Evolutionary conservation across 2,888 invertebrate genomes (phyloP).

Genomic region (Pachydiplax longipennis): DNA sequence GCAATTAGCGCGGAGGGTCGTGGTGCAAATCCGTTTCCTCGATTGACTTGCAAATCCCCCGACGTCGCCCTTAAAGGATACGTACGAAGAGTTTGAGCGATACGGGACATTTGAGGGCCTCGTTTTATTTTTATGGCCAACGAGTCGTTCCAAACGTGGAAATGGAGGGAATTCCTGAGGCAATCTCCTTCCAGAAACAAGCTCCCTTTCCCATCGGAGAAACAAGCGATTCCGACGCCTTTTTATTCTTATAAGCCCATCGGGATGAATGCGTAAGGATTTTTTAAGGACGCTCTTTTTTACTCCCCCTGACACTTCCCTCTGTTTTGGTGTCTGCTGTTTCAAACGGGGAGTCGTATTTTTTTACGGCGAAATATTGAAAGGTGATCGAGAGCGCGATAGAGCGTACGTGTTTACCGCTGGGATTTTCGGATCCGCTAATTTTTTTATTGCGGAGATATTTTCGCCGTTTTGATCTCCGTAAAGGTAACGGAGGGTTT

Average conservation of each 20-base stretch:
- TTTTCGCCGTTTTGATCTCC: background rate
- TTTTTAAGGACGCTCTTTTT: constrained; percentile 21
- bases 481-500: background rate
- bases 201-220: background rate
- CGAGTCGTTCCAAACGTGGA: constrained; percentile 4
- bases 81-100: background rate
- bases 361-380: constrained; percentile 9
- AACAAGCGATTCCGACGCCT: constrained; percentile 2
- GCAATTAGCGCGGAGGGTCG: too few relatives aligned
- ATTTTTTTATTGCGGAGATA: background rate
- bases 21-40: background rate
- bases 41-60: constrained; percentile 35
- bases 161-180: background rate
- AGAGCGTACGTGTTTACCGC: background rate
- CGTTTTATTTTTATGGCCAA: background rate
- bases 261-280: constrained; percentile 15
- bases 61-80: background rate
- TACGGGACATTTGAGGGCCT: background rate
- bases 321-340: background rate
- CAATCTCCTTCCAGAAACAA: background rate
- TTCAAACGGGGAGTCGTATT: too few relatives aligned
- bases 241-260: background rate
- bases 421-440: background rate
- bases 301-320: background rate
- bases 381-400: background rate